Percentiles rank a stretch among this genome's conserved stretches.
These are phyloP conservation scores for Chondrilla cf. caribensis DNA, from an alignment of 37 sponge, comb jelly and placozoan species.

Conservation along the genomic window DNA sequence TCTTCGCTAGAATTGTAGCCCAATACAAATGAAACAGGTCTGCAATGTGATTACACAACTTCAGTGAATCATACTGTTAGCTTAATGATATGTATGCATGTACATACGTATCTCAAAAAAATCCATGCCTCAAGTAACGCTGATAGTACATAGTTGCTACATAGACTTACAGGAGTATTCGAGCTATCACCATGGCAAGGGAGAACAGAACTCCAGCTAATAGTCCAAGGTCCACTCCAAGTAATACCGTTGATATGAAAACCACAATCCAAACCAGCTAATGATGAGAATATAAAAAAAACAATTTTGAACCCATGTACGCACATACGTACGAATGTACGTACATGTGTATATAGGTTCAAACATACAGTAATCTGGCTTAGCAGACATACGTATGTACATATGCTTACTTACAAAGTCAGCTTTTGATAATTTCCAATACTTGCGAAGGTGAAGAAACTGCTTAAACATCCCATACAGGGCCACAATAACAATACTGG, in stretches of 20 bases:
- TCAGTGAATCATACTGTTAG: too few relatives aligned
- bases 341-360: not conserved
- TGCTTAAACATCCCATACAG: conserved; percentile 87
- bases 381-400: not conserved
- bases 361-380: not conserved
- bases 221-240: conserved; percentile 76
- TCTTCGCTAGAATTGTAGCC: too few relatives aligned
- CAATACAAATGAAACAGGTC: too few relatives aligned
- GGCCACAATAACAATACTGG: conserved; percentile 75
- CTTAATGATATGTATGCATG: too few relatives aligned
- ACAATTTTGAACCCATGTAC: not conserved
- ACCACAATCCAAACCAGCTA: conserved; percentile 77
- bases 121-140: too few relatives aligned
- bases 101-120: too few relatives aligned
- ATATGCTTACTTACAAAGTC: conserved; percentile 47
- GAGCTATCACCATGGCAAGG: conserved; percentile 39
- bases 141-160: too few relatives aligned
- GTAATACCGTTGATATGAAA: conserved; percentile 54
- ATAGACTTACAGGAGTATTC: conserved; percentile 48
- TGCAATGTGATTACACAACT: too few relatives aligned
- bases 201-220: conserved; percentile 52
- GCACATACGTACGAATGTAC: too few relatives aligned
- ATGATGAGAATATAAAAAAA: not conserved
- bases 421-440: conserved; percentile 55
- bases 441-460: conserved; percentile 50